phyloP scores from a whole-genome alignment of 2,888 invertebrate species.

The Keiferia lycopersicella region DNA sequence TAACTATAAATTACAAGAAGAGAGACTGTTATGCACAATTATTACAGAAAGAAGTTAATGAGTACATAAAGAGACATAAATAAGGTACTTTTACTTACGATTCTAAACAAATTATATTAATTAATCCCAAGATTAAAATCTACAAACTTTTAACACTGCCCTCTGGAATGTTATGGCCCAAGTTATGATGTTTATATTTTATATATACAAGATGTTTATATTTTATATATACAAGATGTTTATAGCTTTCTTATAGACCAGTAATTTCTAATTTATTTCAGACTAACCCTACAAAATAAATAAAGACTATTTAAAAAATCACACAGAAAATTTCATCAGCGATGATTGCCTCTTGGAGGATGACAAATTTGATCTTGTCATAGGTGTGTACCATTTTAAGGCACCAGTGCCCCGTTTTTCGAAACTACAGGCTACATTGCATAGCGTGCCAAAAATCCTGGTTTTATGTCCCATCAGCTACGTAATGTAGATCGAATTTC shows the following conservation, averaged over 20 bases:
- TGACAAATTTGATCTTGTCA: conserved; percentile 24
- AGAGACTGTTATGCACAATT: neutral
- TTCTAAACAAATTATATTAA: conserved; percentile 20
- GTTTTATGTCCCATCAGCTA: too few species aligned
- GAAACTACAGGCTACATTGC: too few species aligned
- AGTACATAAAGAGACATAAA: neutral
- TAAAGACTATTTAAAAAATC: conserved; percentile 5
- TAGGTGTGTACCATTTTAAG: conserved; percentile 38
- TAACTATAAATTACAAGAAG: neutral
- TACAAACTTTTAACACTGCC: conserved; percentile 34
- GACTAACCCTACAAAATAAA: conserved; percentile 4
- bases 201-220: neutral
- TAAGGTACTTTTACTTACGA: conserved; percentile 32
- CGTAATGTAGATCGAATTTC: too few species aligned
- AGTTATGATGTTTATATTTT: conserved; percentile 3
- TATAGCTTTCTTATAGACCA: neutral
- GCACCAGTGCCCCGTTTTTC: too few species aligned
- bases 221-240: conserved; percentile 18
- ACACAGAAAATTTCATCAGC: conserved; percentile 1
- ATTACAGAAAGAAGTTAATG: neutral
- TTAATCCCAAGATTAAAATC: neutral
- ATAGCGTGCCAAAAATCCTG: too few species aligned
- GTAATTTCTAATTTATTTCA: neutral
- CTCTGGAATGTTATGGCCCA: conserved; percentile 50
- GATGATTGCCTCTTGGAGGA: conserved; percentile 20